These are phyloP conservation scores for Caenorhabditis japonica DNA, from an alignment of 2,888 invertebrate genomes.

Conservation along the genomic window DNA sequence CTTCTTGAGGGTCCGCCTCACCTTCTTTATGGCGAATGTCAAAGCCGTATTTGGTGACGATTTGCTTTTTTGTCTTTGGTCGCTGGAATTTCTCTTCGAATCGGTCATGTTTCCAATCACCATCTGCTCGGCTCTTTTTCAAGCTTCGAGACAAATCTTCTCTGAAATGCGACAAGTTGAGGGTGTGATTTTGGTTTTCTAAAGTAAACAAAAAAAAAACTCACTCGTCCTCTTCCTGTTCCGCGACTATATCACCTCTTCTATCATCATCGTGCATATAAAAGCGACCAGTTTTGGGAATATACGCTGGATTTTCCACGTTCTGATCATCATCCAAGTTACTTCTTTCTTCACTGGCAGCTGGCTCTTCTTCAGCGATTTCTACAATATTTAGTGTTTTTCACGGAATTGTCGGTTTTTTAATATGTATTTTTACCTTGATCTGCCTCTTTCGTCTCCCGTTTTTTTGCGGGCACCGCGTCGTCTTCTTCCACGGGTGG, in stretches of 20 bases:
- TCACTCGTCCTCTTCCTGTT: slow-evolving; percentile 10
- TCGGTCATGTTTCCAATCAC: slow-evolving; percentile 53
- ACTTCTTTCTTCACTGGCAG: slow-evolving; percentile 11
- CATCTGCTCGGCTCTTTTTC: slow-evolving; percentile 46
- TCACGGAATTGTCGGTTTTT: neutral
- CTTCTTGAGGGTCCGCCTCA: slow-evolving; percentile 26
- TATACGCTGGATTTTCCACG: slow-evolving; percentile 56
- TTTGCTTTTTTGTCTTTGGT: slow-evolving; percentile 54
- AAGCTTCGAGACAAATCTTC: slow-evolving; percentile 20
- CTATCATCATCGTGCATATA: slow-evolving; percentile 57
- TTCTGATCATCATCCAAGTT: slow-evolving; percentile 53
- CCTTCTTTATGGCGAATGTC: slow-evolving; percentile 50
- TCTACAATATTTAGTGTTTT: slow-evolving; percentile 11
- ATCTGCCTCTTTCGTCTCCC: neutral
- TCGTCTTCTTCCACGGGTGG: slow-evolving; percentile 9
- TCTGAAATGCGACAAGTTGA: slow-evolving; percentile 1
- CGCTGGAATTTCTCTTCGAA: slow-evolving; percentile 55
- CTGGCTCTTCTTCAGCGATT: neutral
- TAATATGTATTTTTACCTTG: neutral
- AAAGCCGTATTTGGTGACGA: slow-evolving; percentile 52
- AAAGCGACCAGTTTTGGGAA: slow-evolving; percentile 48
- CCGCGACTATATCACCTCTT: slow-evolving; percentile 19
- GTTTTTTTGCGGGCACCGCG: slow-evolving; percentile 28
- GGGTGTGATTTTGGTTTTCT: too few species aligned
- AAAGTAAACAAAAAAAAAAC: slow-evolving; percentile 3